Evolutionary conservation across 2,888 invertebrate species (phyloP), one percentile per base, ranked within the genome.

Genomic region (Melinopterus prodromus): DNA sequence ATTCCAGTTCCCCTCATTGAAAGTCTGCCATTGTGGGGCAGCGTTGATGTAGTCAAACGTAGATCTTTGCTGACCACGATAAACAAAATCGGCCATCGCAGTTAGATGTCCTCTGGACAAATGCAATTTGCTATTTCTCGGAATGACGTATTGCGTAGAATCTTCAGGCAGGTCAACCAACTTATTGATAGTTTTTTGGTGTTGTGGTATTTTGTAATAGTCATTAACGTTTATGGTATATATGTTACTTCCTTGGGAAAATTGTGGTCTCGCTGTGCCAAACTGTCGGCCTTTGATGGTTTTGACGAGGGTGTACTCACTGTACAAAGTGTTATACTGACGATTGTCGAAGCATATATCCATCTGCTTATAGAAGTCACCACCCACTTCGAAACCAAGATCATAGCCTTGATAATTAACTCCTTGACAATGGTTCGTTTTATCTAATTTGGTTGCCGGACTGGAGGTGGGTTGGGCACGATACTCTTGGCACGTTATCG

Each of bases 1-100:
- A 70, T 89, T 87, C 93, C 93, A 93, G 82, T 92, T 92, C 12
- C 90, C 90, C 0, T 87, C 90, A 84, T 93, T 93, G 84, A 93
- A 92, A 5, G 87, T 88, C 83, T 93, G 92, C 93, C 93, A 94
- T 83, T 94, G 94, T 0, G 94, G 93, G 0, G 92, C 92, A 0
- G 90, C 90, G 84, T 94, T 94, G 77, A 93, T 88, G 84, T 92
- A 93, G 86, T 92, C 92, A 87, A 93, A 94, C 0, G 92, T 91
- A 0, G 92, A 87, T 0, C 90, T 88, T 84, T 93, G 93, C 69
- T 91, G 91, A 6, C 91, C 88, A 0, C 91, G 92, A 83, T 90
- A 92, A 16, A 93, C 89, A 83, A 91, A 92, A 86, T 94, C 93
- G 14, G 90, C 91, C 85, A 92, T 93, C 4, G 93, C 92, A 0